Percentiles rank a stretch among this genome's conserved stretches.
Evolutionary conservation across 2,113 vertebrate genomes (phyloP).

Genomic region (Alligator mississippiensis): DNA sequence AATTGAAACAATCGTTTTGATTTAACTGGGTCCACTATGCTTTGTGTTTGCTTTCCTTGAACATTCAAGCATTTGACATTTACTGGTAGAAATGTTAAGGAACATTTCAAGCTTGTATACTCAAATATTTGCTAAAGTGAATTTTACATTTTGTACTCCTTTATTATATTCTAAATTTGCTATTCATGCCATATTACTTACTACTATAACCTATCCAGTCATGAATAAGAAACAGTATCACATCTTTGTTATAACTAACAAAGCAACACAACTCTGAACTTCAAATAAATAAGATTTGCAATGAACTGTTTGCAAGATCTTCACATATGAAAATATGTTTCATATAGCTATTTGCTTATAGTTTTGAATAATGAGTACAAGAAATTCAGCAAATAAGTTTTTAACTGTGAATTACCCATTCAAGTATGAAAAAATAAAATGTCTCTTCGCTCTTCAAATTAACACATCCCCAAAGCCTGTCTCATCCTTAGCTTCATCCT

Average conservation of each 20-base stretch:
- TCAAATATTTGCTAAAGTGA: slow-evolving; percentile 33
- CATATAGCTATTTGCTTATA: slow-evolving; percentile 12
- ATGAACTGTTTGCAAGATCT: slow-evolving; percentile 12
- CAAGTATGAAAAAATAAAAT: background rate
- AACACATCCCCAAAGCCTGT: background rate
- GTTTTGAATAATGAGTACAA: slow-evolving; percentile 42
- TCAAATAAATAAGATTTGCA: slow-evolving; percentile 58
- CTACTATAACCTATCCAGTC: slow-evolving; percentile 27
- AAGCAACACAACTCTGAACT: slow-evolving; percentile 61
- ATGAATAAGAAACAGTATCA: slow-evolving; percentile 45
- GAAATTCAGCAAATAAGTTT: slow-evolving; percentile 28
- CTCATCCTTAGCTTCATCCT: background rate
- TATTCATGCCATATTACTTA: slow-evolving; percentile 54
- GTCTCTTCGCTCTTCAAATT: background rate
- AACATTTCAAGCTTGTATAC: slow-evolving; percentile 39
- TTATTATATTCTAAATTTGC: slow-evolving; percentile 62
- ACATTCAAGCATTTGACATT: slow-evolving; percentile 32
- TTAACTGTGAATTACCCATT: background rate
- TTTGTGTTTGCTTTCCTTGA: slow-evolving; percentile 6
- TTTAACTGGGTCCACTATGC: background rate
- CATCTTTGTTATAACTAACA: slow-evolving; percentile 61
- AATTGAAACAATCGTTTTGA: background rate
- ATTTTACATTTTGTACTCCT: slow-evolving; percentile 56
- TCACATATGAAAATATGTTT: slow-evolving; percentile 41
- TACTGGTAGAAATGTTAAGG: slow-evolving; percentile 12